Evolutionary conservation across 1,140 invertebrate species (phyloP).

Genomic region (Diprion similis): DNA sequence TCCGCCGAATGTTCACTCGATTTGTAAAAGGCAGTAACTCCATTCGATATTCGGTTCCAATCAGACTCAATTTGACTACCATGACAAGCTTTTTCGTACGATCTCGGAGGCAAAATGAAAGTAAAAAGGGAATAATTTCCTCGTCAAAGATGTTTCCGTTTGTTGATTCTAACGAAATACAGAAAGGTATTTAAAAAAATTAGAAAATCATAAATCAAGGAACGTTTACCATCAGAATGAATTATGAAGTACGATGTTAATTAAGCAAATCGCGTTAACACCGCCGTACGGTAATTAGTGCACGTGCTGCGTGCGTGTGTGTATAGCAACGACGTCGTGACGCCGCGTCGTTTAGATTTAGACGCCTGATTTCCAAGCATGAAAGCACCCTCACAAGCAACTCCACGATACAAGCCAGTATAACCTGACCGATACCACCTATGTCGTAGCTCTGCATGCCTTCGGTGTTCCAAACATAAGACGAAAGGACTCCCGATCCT

Average conservation of each 20-base stretch:
- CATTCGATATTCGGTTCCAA: no score
- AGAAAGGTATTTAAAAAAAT: neutral
- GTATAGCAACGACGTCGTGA: slow-evolving; percentile 32
- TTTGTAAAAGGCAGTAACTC: no score
- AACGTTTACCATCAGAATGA: slow-evolving; percentile 22
- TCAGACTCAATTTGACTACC: no score
- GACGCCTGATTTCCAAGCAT: slow-evolving; percentile 49
- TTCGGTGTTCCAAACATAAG: neutral
- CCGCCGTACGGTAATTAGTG: slow-evolving; percentile 42
- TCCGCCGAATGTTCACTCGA: no score
- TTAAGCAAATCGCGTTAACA: slow-evolving; percentile 48
- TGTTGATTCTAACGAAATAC: neutral
- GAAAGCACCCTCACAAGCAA: slow-evolving; percentile 24
- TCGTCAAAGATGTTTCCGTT: neutral
- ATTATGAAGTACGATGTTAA: slow-evolving; percentile 45
- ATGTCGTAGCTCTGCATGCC: neutral
- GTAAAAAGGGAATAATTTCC: no score
- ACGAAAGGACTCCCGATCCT: neutral
- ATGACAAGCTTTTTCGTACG: no score
- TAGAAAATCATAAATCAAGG: neutral
- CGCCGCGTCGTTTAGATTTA: slow-evolving; percentile 49
- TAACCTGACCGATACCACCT: neutral
- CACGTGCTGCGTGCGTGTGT: slow-evolving; percentile 11
- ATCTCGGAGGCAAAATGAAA: no score
- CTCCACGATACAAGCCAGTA: neutral